Conservation (phyloP, 2,113 vertebrate species). For the Pteronura brasiliensis region DNA sequence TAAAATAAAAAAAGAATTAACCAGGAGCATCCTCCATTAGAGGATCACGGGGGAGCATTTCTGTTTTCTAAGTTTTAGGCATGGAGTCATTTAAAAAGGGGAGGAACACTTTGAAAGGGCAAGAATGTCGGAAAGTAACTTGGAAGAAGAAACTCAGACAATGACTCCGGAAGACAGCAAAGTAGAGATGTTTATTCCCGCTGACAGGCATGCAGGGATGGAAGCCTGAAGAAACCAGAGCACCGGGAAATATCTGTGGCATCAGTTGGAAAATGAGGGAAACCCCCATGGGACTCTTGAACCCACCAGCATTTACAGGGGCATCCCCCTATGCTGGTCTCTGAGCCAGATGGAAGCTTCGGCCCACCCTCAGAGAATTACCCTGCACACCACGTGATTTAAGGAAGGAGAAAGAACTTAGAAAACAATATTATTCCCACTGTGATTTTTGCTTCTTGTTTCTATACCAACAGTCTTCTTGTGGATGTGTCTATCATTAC, state of each 20-base stretch:
- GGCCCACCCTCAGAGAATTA: not conserved
- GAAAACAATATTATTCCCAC: not conserved
- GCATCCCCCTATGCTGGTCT: not conserved
- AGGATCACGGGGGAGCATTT: not conserved
- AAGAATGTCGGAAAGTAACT: not conserved
- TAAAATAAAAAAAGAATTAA: not conserved
- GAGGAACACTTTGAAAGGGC: not conserved
- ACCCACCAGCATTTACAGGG: not conserved
- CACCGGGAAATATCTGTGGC: not conserved
- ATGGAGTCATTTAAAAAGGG: not conserved
- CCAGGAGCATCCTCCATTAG: not conserved
- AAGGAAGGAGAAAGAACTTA: not conserved
- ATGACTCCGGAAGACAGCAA: not conserved
- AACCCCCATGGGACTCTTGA: not conserved
- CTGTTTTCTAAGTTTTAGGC: conserved; percentile 30
- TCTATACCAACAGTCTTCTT: conserved; percentile 27
- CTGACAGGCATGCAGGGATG: not conserved
- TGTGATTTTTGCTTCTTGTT: conserved; percentile 21
- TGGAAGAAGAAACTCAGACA: not conserved
- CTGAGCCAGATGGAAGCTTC: not conserved
- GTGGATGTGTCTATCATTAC: conserved; percentile 4
- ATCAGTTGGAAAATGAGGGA: not conserved
- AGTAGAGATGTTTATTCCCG: not conserved
- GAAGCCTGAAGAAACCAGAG: not conserved
- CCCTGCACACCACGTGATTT: not conserved